Base-by-base conservation (phyloP, 2,888 invertebrate species). In the Macrophya annulata region DNA sequence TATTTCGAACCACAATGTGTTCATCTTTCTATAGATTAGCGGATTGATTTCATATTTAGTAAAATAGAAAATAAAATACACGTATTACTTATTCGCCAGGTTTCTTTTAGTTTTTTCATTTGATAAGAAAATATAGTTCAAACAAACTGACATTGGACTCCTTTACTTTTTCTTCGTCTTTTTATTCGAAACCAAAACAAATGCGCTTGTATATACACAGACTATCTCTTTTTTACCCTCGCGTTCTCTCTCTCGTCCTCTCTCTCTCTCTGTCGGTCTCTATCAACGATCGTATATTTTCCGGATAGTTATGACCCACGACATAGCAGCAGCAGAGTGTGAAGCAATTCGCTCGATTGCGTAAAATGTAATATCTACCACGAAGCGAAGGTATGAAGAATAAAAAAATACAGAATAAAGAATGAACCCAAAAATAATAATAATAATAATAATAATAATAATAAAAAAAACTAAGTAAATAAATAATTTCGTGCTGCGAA, bases 311-410 rank as follows among this genome's bases (percentile, higher is more conserved):
- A 68, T 68, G 37, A 68, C 17, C 31, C 37, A 68, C 15, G 68
- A 15, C 15, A 17, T 68, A 6, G 68, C 25, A 25, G 68, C 68
- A 68, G 37, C 68, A 37, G 17, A 68, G 68, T 68, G 68, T 68
- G 68, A 68, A 68, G 37, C 68, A 68, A 68, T 68, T 37, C 68
- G 68, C 68, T 37, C 68, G 37, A 37, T 37, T 68, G 68, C 68
- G 68, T 68, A 68, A 37, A 68, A 68, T 68, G 37, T 68, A 68
- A 17, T 37, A 68, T 3, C 31, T 31, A 31, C 31, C 31, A 31
- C 37, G 68, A 68, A 68, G 17, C 68, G 68, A 37, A 68, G 68
- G 68, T 37, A 25, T 12, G 8, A 62, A 25, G 62, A 25, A 55
- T 55, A 31, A 31, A 31, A 31, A 31, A 31, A 31, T 31, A 55